Evolutionary conservation across 2,113 vertebrate genomes (phyloP), one percentile per base, ranked within the genome.

Genomic region (Fulmarus glacialis): DNA sequence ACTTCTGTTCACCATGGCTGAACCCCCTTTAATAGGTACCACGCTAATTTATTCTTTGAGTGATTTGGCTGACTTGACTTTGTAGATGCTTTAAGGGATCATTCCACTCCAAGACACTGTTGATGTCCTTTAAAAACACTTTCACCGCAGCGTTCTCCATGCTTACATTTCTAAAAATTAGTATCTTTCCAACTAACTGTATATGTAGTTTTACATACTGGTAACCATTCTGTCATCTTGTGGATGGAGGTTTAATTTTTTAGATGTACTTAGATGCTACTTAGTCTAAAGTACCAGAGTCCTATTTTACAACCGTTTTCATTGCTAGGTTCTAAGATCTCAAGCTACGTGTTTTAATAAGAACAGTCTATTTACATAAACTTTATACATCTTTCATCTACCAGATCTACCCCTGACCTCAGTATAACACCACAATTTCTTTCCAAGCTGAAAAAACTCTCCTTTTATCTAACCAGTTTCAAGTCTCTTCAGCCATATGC

Each of bases 401-500:
- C 56, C 14, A 47, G 29, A 68, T 58, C 77, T 91, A 64, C 22
- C 30, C 18, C 2, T 59, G 8, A 78, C 80, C 56, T 92, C 60
- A 23, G 15, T 82, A 32, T 63, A 96, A 84, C 45, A 87, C 36
- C 12, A 48, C 8, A 43, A 34, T 89, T 91, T 52, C 32, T 87
- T 85, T 92, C 73, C 77, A 72, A 79, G n/a, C 17, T 72, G 53
- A 40, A 93, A 90, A 83, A 82, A 8, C 14, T 87, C 63, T 67
- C 12, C 52, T 71, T 93, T 85, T 75, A 79, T 56, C 34, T 50
- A 95, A 30, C 36, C n/a, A 62, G 15, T 93, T 97, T 91, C 56
- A 71, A 84, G 27, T 60, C 21, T 94, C 36, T 94, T 92, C 53
- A 80, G 58, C 78, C 84, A 73, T 91, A 92, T 96, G 93, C 32